Evolutionary conservation across 2,113 vertebrate genomes (phyloP), one percentile per base, ranked within the genome.

Genomic region (Picathartes gymnocephalus): DNA sequence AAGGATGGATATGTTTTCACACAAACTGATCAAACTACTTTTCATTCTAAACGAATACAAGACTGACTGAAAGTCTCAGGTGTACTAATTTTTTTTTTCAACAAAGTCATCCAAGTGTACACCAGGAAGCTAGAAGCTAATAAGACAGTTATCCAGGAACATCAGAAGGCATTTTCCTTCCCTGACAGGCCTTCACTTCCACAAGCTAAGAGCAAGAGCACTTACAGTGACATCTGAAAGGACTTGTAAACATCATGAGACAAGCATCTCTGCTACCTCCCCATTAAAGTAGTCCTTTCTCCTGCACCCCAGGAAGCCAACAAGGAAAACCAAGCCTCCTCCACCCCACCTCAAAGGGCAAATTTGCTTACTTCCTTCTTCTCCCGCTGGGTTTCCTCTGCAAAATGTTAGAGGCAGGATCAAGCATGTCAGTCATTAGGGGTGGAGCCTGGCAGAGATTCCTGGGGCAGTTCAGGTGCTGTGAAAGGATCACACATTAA

Each of bases 21-120:
- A 94, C 91, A 95, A 96, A 84, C 92, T 92, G 94, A 97, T 97
- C 92, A 96, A 97, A 96, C 92, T 94, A 88, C 85, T 98, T 96
- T 94, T 97, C 93, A 96, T 95, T 96, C 94, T 96, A 95, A 97
- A 95, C 2, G 44, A 97, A 97, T 95, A 96, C 92, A 96, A 97
- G 92, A 86, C 87, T 86, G 96, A 91, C 81, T 90, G 93, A 42
- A 95, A 93, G 91, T 98, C 96, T 97, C 96, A 94, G 90, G 95
- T 96, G 93, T 96, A 88, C 82, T 89, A 62, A 86, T 92, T 94
- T 93, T 82, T 93, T 82, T 86, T 92, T 88, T 89, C 81, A 90
- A 84, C 85, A 65, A 92, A 93, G 90, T 97, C 94, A 95, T 92
- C 85, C 44, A 64, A 69, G 70, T 82, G 69, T 85, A 81, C 81